Evolutionary conservation across 2,888 invertebrate species (phyloP).

Genomic region (Alcis repandata): DNA sequence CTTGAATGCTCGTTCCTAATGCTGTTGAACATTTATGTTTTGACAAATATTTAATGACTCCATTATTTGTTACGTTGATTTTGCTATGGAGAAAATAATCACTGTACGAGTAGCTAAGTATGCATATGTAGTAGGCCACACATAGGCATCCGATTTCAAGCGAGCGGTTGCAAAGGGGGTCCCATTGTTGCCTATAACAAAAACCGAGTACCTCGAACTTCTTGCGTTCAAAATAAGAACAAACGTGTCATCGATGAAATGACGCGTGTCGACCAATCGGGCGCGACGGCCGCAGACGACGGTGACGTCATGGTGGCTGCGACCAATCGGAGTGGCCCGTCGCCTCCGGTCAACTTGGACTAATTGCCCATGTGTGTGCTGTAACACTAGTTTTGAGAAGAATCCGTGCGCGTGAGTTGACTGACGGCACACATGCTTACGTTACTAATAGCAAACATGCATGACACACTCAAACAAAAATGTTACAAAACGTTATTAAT

Average conservation of each 20-base stretch:
- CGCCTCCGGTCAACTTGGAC: slow-evolving; percentile 86
- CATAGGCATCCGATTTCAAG: slow-evolving; percentile 69
- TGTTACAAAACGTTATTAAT: slow-evolving; percentile 3
- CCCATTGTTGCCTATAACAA: slow-evolving; percentile 76
- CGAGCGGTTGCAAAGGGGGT: slow-evolving; percentile 60
- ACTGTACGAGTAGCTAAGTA: slow-evolving; percentile 14
- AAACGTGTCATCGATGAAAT: slow-evolving; percentile 86
- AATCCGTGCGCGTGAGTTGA: slow-evolving; percentile 79
- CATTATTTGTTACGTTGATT: slow-evolving; percentile 35
- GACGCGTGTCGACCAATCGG: slow-evolving; percentile 86
- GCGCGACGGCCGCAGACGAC: slow-evolving; percentile 84
- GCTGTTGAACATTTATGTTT: slow-evolving; percentile 44
- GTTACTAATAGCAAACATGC: slow-evolving; percentile 28
- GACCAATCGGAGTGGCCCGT: slow-evolving; percentile 78
- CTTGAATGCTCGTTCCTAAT: slow-evolving; percentile 34
- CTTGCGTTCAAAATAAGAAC: slow-evolving; percentile 85
- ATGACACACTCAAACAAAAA: slow-evolving; percentile 22
- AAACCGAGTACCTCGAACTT: slow-evolving; percentile 76
- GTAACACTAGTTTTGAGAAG: slow-evolving; percentile 80
- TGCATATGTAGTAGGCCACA: slow-evolving; percentile 56
- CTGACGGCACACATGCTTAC: slow-evolving; percentile 52
- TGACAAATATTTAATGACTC: slow-evolving; percentile 45
- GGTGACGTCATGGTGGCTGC: slow-evolving; percentile 80
- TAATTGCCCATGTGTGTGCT: slow-evolving; percentile 87
- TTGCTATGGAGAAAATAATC: slow-evolving; percentile 44